Percentiles rank a stretch among this genome's conserved stretches.
Evolutionary conservation across 2,888 invertebrate genomes (phyloP).

Genomic region (Dolomedes plantarius): DNA sequence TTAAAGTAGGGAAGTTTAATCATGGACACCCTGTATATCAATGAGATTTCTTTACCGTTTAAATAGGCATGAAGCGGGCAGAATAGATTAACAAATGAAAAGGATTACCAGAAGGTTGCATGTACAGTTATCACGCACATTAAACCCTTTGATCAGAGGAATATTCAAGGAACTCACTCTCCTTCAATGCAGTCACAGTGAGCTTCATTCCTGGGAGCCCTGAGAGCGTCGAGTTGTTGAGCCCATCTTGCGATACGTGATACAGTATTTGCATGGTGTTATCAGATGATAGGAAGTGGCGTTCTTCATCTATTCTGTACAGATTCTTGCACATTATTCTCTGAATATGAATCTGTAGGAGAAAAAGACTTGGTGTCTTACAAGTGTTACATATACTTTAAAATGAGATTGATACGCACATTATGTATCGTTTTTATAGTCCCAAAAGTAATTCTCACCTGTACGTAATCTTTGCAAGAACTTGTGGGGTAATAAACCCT

Average conservation of each 20-base stretch:
- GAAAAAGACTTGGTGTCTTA: background rate
- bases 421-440: background rate
- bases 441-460: constrained; percentile 3
- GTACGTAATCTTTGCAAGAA: constrained; percentile 30
- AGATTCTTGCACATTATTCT: background rate
- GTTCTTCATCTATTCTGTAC: constrained; percentile 18
- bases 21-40: too few relatives aligned
- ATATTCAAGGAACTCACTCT: constrained; percentile 24
- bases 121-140: too few relatives aligned
- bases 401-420: too few relatives aligned
- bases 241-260: background rate
- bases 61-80: too few relatives aligned
- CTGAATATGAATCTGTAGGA: background rate
- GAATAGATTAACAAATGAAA: too few relatives aligned
- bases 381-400: background rate
- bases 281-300: background rate
- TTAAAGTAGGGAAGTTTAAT: too few relatives aligned
- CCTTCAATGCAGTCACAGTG: constrained; percentile 31
- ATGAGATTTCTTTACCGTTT: too few relatives aligned
- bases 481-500: constrained; percentile 7
- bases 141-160: too few relatives aligned
- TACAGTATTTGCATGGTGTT: constrained; percentile 1
- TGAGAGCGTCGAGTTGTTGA: constrained; percentile 19
- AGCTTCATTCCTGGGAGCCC: constrained; percentile 38
- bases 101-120: too few relatives aligned